A percentile compares a stretch with the other conserved stretches of the same genome.
phyloP scores from a whole-genome alignment of 2,113 vertebrate species.

The Lophius piscatorius region DNA sequence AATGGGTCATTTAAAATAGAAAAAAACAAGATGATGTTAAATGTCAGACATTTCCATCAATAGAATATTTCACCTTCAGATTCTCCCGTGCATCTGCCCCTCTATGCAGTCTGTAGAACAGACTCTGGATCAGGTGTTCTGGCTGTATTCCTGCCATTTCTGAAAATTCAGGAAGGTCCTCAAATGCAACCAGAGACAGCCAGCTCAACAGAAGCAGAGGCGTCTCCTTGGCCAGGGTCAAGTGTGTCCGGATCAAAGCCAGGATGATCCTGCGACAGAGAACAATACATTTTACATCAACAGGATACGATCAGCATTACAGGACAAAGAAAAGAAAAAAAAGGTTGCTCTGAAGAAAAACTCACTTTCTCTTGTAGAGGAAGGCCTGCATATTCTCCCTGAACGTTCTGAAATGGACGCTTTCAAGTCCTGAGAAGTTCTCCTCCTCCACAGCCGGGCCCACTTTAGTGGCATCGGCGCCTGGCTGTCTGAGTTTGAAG shows the following conservation, averaged over 20 bases:
- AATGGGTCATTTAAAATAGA: not conserved
- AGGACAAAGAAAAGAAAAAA: not conserved
- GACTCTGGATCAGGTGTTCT: conserved; percentile 70
- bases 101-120: conserved; percentile 64
- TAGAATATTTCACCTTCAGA: conserved; percentile 44
- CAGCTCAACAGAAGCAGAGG: conserved; percentile 69
- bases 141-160: not conserved
- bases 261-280: conserved; percentile 60
- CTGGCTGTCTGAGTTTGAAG: conserved; percentile 37
- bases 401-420: fast-evolving
- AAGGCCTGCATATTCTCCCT: conserved; percentile 4
- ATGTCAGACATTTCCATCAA: not conserved
- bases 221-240: conserved; percentile 16
- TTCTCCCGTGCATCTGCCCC: not conserved
- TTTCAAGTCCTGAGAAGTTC: conserved; percentile 52
- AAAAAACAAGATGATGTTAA: fast-evolving
- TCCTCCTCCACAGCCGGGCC: conserved; percentile 54
- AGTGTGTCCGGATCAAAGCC: conserved; percentile 31
- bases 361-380: conserved; percentile 58
- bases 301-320: fast-evolving
- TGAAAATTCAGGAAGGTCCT: conserved; percentile 60
- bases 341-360: not conserved
- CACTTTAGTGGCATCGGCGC: conserved; percentile 13
- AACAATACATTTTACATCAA: not conserved
- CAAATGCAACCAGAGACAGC: conserved; percentile 64